Percentiles rank a stretch among this genome's conserved stretches.
These are phyloP conservation scores for Cheilosia grossa DNA, from an alignment of 2,888 invertebrate species.

Conservation along the genomic window DNA sequence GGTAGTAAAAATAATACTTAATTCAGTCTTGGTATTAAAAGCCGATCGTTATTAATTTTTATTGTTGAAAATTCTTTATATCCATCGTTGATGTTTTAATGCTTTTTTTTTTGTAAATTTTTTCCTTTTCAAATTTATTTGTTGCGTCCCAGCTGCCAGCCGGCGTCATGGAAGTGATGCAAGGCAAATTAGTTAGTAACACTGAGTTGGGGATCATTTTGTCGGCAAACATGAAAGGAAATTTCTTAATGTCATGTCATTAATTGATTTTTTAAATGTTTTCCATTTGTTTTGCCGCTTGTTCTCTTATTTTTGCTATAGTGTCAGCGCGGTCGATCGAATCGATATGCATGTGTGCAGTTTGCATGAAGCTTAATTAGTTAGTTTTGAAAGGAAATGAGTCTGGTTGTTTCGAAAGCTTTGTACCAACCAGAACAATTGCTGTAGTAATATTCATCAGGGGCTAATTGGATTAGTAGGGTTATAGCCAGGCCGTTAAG, in stretches of 20 bases:
- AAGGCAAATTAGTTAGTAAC: slow-evolving; percentile 73
- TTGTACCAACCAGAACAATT: too few species aligned
- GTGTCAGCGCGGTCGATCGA: slow-evolving; percentile 35
- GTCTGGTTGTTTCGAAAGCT: too few species aligned
- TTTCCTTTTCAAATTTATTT: slow-evolving; percentile 44
- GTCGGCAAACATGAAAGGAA: slow-evolving; percentile 78
- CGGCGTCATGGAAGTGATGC: slow-evolving; percentile 69
- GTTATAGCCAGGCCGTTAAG: too few species aligned
- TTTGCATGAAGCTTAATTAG: slow-evolving; percentile 52
- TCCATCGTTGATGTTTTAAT: slow-evolving; percentile 51
- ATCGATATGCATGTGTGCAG: slow-evolving; percentile 52
- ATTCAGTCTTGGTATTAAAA: slow-evolving; percentile 66
- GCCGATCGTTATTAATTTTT: slow-evolving; percentile 74
- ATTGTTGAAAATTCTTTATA: slow-evolving; percentile 62
- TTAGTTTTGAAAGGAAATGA: slow-evolving; percentile 17
- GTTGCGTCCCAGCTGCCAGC: slow-evolving; percentile 52
- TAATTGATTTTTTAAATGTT: slow-evolving; percentile 79
- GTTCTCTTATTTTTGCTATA: slow-evolving; percentile 15
- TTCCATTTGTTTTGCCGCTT: slow-evolving; percentile 31
- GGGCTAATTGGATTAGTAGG: too few species aligned
- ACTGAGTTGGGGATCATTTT: slow-evolving; percentile 65
- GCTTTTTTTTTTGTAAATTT: slow-evolving; percentile 24
- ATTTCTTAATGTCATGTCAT: slow-evolving; percentile 81
- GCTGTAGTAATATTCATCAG: too few species aligned
- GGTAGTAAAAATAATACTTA: slow-evolving; percentile 64